phyloP scores from a whole-genome alignment of 2,797 vertebrate species.

The Catamblyrhynchus diadema region DNA sequence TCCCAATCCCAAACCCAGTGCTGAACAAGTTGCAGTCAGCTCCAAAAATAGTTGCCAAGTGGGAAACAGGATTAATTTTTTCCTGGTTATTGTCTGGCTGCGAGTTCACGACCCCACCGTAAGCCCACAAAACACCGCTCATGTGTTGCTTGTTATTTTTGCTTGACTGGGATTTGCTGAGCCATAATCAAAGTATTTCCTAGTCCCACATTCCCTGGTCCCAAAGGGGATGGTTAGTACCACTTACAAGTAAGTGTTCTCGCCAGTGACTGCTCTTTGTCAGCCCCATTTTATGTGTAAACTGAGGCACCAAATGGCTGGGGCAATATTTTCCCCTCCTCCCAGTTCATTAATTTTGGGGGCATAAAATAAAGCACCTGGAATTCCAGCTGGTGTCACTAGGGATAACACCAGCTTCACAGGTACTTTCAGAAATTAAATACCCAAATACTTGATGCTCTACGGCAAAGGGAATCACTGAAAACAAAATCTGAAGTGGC shows the following conservation, averaged over 20 bases:
- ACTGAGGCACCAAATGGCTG: background rate
- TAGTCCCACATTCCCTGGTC: background rate
- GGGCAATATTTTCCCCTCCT: background rate
- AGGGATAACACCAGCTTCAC: background rate
- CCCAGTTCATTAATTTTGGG: background rate
- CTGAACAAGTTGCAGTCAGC: background rate
- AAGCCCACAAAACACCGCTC: constrained; percentile 16
- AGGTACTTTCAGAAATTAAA: background rate
- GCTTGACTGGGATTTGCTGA: constrained; percentile 46
- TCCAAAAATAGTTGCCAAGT: background rate
- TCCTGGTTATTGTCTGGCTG: constrained; percentile 45
- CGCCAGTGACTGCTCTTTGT: background rate
- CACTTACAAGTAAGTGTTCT: background rate
- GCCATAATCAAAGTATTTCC: constrained; percentile 50
- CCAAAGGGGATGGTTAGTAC: background rate
- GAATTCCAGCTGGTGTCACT: background rate
- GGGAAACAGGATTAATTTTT: constrained; percentile 34
- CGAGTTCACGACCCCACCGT: background rate
- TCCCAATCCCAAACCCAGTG: background rate
- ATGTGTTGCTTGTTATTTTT: constrained; percentile 59
- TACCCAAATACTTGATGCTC: accelerated
- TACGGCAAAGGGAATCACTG: background rate
- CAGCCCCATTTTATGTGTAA: background rate
- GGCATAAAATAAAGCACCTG: background rate
- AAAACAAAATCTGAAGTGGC: background rate